Evolutionary conservation across 2,888 invertebrate species (phyloP).

Genomic region (Ceramica pisi): DNA sequence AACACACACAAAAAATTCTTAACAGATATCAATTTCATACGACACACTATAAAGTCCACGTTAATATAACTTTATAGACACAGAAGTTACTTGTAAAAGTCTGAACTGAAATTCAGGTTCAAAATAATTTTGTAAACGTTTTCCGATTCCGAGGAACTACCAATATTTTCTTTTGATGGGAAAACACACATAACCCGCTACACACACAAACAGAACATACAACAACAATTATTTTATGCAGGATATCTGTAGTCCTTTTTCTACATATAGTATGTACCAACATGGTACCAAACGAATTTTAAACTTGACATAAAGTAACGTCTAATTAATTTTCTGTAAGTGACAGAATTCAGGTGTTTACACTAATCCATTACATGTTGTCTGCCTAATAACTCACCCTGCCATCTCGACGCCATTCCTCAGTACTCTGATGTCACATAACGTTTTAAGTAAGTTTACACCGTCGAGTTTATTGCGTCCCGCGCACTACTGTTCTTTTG

Average conservation of each 20-base stretch:
- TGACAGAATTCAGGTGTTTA: not conserved
- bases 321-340: not conserved
- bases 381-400: not conserved
- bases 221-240: too few species aligned
- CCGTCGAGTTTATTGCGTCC: conserved; percentile 56
- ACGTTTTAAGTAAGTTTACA: conserved; percentile 54
- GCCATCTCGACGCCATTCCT: conserved; percentile 14
- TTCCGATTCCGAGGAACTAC: not conserved
- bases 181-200: not conserved
- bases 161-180: not conserved
- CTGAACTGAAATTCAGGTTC: not conserved
- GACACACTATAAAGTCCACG: too few species aligned
- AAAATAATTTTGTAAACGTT: not conserved
- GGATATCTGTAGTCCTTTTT: too few species aligned
- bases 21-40: too few species aligned
- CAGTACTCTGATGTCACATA: conserved; percentile 19
- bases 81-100: not conserved
- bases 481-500: conserved; percentile 58
- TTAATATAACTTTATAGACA: not conserved
- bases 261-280: too few species aligned
- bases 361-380: not conserved
- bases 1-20: too few species aligned
- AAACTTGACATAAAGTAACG: not conserved
- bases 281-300: not conserved
- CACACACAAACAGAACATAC: too few species aligned